Conservation (phyloP, 2,113 vertebrate species). For the Emberiza fucata region DNA sequence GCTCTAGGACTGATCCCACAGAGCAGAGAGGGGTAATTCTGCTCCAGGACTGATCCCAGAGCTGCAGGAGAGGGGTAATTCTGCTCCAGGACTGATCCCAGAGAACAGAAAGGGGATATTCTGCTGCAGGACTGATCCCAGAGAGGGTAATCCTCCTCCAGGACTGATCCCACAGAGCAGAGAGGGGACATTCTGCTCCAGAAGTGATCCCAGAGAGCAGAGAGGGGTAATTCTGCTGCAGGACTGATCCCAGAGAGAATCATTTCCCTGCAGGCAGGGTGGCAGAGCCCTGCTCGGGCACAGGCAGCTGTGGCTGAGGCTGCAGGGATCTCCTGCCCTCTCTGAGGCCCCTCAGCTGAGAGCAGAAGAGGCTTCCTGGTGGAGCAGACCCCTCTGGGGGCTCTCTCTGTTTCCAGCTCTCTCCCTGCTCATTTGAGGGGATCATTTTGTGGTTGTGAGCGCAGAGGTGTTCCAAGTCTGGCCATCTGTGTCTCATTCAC, state of each 20-base stretch:
- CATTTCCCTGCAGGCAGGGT: background rate
- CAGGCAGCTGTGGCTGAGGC: fast-evolving
- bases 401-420: background rate
- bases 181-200: background rate
- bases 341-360: background rate
- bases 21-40: background rate
- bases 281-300: background rate
- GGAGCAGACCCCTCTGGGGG: background rate
- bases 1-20: background rate
- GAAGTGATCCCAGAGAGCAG: background rate
- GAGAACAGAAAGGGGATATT: background rate
- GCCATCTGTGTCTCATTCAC: slow-evolving; percentile 41
- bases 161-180: background rate
- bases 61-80: too few relatives aligned
- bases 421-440: background rate
- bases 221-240: background rate
- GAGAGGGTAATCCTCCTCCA: too few relatives aligned
- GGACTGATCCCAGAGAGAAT: background rate
- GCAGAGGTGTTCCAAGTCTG: background rate
- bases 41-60: background rate
- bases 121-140: background rate
- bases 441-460: background rate
- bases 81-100: background rate
- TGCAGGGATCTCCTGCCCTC: background rate
- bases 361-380: background rate